These are phyloP conservation scores for Hedya salicella DNA, from an alignment of 2,888 invertebrate genomes.

Conservation along the genomic window DNA sequence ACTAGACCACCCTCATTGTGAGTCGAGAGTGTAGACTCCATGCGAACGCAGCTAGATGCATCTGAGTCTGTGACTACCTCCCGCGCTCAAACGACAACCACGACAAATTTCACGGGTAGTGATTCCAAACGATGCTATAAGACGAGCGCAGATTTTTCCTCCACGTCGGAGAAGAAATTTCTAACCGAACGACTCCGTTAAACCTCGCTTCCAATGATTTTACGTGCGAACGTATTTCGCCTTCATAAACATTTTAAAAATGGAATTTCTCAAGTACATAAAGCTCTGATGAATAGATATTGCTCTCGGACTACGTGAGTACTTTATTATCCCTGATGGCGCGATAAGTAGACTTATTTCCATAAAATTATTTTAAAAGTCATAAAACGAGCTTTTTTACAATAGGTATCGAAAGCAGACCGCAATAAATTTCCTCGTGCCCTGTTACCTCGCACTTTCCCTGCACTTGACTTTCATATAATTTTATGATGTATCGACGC, in stretches of 20 bases:
- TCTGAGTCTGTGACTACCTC: conserved; percentile 39
- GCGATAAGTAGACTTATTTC: conserved; percentile 66
- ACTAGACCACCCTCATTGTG: conserved; percentile 5
- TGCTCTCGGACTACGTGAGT: conserved; percentile 39
- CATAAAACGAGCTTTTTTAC: conserved; percentile 73
- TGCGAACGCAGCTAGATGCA: conserved; percentile 58
- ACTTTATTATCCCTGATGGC: conserved; percentile 48
- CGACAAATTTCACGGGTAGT: conserved; percentile 79
- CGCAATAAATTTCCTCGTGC: conserved; percentile 76
- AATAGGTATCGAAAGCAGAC: conserved; percentile 82
- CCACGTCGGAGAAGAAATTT: conserved; percentile 65
- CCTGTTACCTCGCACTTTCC: conserved; percentile 78
- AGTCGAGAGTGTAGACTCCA: conserved; percentile 41
- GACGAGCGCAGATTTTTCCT: conserved; percentile 71
- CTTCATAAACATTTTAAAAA: conserved; percentile 55
- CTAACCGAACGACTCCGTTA: conserved; percentile 69
- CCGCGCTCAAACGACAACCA: conserved; percentile 57
- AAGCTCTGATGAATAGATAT: conserved; percentile 38
- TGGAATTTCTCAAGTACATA: conserved; percentile 48
- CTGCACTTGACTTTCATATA: conserved; percentile 84
- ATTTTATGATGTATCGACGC: conserved; percentile 83
- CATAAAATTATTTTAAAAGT: conserved; percentile 71
- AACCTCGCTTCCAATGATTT: conserved; percentile 59
- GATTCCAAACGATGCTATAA: conserved; percentile 66
- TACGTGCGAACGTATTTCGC: conserved; percentile 53